A percentile compares a stretch with the other conserved stretches of the same genome.
Evolutionary conservation across 1,140 invertebrate genomes (phyloP).

Genomic region (Phymorhynchus buccinoides): DNA sequence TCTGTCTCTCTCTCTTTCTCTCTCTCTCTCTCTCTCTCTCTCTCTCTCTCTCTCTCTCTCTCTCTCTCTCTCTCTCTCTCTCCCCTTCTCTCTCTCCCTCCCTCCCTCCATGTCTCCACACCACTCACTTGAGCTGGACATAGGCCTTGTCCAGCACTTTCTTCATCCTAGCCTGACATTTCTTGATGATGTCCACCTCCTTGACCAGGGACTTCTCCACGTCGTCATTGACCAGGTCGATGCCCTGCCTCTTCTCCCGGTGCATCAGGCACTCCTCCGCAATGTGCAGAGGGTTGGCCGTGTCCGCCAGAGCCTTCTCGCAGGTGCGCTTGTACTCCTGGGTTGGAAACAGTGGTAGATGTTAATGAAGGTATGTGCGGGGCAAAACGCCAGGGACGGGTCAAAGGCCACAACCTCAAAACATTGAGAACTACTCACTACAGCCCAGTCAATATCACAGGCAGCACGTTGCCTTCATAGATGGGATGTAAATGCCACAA

Average conservation of each 20-base stretch:
- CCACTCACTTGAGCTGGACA: constrained; percentile 77
- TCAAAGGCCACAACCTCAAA: no score
- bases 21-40: no score
- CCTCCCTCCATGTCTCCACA: background rate
- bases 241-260: constrained; percentile 87
- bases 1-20: no score
- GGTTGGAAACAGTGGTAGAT: background rate
- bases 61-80: background rate
- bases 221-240: constrained; percentile 87
- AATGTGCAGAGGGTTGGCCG: constrained; percentile 90
- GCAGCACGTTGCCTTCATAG: no score
- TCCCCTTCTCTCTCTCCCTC: background rate
- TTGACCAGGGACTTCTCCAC: constrained; percentile 86
- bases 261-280: constrained; percentile 94
- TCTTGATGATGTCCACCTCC: constrained; percentile 86
- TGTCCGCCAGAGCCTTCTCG: constrained; percentile 88
- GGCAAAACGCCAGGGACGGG: no score
- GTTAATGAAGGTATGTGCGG: no score
- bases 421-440: no score
- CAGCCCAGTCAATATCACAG: no score
- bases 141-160: constrained; percentile 82
- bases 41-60: no score
- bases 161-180: constrained; percentile 83
- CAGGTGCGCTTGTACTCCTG: constrained; percentile 83
- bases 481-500: no score